These are phyloP conservation scores for Corythaixoides concolor DNA, from an alignment of 2,113 vertebrate species.

Conservation along the genomic window DNA sequence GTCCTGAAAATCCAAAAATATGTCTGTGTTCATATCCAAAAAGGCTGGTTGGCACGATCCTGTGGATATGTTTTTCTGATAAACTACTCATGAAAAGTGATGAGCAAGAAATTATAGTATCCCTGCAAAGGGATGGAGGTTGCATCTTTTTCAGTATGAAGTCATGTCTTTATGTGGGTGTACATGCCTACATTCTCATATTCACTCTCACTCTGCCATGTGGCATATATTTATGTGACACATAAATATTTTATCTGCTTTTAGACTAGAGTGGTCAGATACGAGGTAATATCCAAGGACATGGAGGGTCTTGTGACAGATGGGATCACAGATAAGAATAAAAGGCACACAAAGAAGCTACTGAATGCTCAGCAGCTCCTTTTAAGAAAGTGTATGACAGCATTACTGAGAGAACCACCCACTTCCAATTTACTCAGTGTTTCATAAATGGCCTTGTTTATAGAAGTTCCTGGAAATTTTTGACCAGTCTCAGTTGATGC, in stretches of 20 bases:
- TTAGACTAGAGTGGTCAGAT: background rate
- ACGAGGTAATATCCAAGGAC: background rate
- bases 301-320: background rate
- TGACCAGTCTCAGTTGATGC: background rate
- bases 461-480: background rate
- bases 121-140: background rate
- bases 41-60: background rate
- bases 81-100: background rate
- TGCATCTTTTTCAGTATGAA: background rate
- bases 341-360: background rate
- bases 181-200: background rate
- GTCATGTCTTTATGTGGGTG: background rate
- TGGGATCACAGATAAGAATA: conserved; percentile 1
- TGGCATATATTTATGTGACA: background rate
- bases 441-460: background rate
- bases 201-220: background rate
- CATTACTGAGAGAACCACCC: background rate
- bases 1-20: background rate
- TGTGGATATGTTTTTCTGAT: background rate
- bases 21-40: background rate
- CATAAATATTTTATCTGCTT: background rate
- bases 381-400: background rate
- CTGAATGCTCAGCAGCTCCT: background rate
- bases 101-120: background rate
- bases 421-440: background rate